Evolutionary conservation across 92 coral and sea anemone species (phyloP), one percentile per base, ranked within the genome.

Genomic region (Phenganax marumi): DNA sequence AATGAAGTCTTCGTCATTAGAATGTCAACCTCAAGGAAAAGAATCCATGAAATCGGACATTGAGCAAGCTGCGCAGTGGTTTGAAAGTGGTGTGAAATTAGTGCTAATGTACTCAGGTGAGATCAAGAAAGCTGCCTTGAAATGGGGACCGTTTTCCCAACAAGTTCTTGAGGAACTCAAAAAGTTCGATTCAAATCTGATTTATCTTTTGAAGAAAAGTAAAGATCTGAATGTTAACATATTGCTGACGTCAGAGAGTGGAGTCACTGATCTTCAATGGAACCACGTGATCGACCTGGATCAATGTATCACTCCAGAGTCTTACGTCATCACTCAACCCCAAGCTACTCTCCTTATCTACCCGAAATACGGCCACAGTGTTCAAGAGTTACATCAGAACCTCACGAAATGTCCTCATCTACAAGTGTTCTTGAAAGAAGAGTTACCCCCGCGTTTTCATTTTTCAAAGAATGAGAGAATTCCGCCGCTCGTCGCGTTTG

Each of bases 211-310:
- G 24, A 61, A 66, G 53, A 84, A 88, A n/a, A 69, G 90, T 22
- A 85, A 84, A n/a, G 55, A 39, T 11, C 84, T 84, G 8, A 78
- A 70, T 43, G 83, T 91, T 6, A 92, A 93, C 66, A 85, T 93
- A 1, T 77, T 93, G n/a, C 70, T 93, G 24, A 88, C 90, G 2
- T 70, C 97, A 26, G 97, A 93, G 73, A 93, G 92, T 73, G 97
- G 97, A 0, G 91, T 91, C 90, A 25, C 89, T 12, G 86, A 91
- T 51, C 90, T 90, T 10, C 82, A 91, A 10, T 80, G 89, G 48
- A 23, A 84, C 46, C 73, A 87, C 25, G 55, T 80, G 50, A 79
- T 92, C 12, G 78, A 86, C 77, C 43, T 93, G 51, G 92, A 91
- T 72, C 81, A 77, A 21, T 90, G 88, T 47, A 82, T 92, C 53